Evolutionary conservation across 2,113 vertebrate species (phyloP).

Genomic region (Misgurnus anguillicaudatus): DNA sequence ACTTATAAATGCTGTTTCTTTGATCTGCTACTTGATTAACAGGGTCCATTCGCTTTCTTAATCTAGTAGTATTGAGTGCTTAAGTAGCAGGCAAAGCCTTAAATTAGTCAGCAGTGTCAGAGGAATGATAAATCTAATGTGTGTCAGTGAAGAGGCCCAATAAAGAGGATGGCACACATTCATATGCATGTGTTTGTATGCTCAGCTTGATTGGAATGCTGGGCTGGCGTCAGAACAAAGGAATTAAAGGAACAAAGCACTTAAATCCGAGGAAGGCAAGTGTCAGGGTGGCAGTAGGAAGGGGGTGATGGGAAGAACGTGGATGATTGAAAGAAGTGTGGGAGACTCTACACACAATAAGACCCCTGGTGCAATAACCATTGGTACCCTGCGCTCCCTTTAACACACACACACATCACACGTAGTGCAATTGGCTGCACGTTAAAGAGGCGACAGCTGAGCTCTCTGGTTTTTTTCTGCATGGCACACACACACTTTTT

Average conservation of each 20-base stretch:
- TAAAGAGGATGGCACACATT: slow-evolving; percentile 75
- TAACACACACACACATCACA: slow-evolving; percentile 36
- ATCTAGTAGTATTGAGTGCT: slow-evolving; percentile 30
- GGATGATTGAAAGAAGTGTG: slow-evolving; percentile 63
- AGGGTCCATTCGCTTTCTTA: slow-evolving; percentile 3
- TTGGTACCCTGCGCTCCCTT: slow-evolving; percentile 21
- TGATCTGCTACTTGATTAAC: slow-evolving; percentile 8
- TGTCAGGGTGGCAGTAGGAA: slow-evolving; percentile 50
- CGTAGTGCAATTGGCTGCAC: slow-evolving; percentile 46
- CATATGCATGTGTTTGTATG: slow-evolving; percentile 76
- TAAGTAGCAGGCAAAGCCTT: slow-evolving; percentile 39
- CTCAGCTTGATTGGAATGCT: slow-evolving; percentile 75
- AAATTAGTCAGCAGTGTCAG: slow-evolving; percentile 51
- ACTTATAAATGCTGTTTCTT: slow-evolving; percentile 3
- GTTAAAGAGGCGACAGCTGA: slow-evolving; percentile 73
- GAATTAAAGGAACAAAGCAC: slow-evolving; percentile 42
- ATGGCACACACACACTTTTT: slow-evolving; percentile 30
- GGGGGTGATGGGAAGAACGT: slow-evolving; percentile 39
- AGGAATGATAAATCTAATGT: slow-evolving; percentile 69
- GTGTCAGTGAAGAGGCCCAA: slow-evolving; percentile 66
- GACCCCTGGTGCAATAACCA: slow-evolving; percentile 59
- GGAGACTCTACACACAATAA: slow-evolving; percentile 54
- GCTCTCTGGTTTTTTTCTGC: slow-evolving; percentile 60
- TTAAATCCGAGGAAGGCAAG: slow-evolving; percentile 67
- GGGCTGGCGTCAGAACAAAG: slow-evolving; percentile 72